phyloP scores from a whole-genome alignment of 2,888 invertebrate species.

The Acanthoscelides obtectus region DNA sequence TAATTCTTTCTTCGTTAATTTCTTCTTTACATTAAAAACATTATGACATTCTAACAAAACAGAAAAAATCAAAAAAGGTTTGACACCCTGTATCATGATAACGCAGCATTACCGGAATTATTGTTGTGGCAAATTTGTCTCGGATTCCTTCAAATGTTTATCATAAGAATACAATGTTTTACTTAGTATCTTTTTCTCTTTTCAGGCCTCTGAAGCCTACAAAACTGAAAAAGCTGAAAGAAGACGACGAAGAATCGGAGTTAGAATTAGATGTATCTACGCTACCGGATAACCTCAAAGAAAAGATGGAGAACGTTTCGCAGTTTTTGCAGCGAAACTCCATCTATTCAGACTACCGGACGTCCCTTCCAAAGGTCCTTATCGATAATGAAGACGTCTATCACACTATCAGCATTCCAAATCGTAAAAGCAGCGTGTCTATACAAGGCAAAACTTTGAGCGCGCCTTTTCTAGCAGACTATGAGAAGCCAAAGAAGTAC shows the following conservation, averaged over 20 bases:
- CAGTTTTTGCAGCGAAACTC: conserved; percentile 32
- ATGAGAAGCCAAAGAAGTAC: conserved; percentile 19
- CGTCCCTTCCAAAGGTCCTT: conserved; percentile 37
- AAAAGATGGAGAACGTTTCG: conserved; percentile 42
- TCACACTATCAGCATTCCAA: conserved; percentile 42
- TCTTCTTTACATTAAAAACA: too few species aligned
- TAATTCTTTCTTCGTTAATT: too few species aligned
- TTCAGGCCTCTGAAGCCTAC: conserved; percentile 76
- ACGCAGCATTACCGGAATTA: too few species aligned
- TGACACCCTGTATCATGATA: too few species aligned
- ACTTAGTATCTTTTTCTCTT: conserved; percentile 13
- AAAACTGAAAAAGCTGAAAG: conserved; percentile 54
- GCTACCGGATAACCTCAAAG: conserved; percentile 34
- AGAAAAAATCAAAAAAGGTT: too few species aligned
- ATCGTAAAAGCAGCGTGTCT: conserved; percentile 19
- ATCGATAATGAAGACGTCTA: conserved; percentile 51
- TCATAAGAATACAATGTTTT: too few species aligned
- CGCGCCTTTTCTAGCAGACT: conserved; percentile 32
- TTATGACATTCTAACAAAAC: too few species aligned
- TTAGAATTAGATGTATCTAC: conserved; percentile 44
- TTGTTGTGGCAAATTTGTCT: too few species aligned
- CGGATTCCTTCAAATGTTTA: too few species aligned
- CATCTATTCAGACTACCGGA: conserved; percentile 32
- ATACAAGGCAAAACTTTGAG: conserved; percentile 38
- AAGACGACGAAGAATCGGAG: conserved; percentile 35